Base-by-base conservation (phyloP, 2,888 invertebrate genomes). In the Thecocarcelia acutangulata region DNA sequence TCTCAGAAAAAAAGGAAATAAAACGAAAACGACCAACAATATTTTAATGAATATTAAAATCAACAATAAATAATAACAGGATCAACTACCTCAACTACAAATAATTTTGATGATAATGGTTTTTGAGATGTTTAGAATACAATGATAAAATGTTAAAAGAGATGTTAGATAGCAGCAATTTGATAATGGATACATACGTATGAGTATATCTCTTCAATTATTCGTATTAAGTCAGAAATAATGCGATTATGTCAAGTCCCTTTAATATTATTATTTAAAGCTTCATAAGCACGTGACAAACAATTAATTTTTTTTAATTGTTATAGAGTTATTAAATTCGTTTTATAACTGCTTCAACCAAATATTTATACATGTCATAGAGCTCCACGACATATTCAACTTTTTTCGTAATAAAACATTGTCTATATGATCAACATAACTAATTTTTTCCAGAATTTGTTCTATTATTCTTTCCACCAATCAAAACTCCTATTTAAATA, bases 81-180 rank as follows among this genome's bases (percentile, higher is more conserved):
- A 66, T 54, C 48, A 66, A 66, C 80, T 80, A 80, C 54, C 70
- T 63, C 59, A 77, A 73, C 72, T 77, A 73, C 54, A 77, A 77
- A 54, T 72, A 42, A 72, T 61, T 61, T 42, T 56, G 24, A 76
- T 52, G 61, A 66, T 12, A 48, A 64, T 8, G 12, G 37, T 50
- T 28, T 28, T 56, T 5, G n/a, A 33, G 15, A 50, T 33, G 37
- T 24, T 68, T 59, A 63, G 33, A 42, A 54, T 17, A 56, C 8
- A 56, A 74, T 68, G 46, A 24, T 19, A 72, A 37, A 24, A 28
- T 21, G 17, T 50, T 44, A 50, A 58, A 75, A 59, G 58, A 52
- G 58, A 5, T 58, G 11, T 13, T 33, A 13, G 42, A 12, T 68
- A 59, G 75, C 75, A 40, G 21, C 19, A 37, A 46, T 48, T 24